Conservation (phyloP, 2,113 vertebrate species). For the Calidris pugnax region DNA sequence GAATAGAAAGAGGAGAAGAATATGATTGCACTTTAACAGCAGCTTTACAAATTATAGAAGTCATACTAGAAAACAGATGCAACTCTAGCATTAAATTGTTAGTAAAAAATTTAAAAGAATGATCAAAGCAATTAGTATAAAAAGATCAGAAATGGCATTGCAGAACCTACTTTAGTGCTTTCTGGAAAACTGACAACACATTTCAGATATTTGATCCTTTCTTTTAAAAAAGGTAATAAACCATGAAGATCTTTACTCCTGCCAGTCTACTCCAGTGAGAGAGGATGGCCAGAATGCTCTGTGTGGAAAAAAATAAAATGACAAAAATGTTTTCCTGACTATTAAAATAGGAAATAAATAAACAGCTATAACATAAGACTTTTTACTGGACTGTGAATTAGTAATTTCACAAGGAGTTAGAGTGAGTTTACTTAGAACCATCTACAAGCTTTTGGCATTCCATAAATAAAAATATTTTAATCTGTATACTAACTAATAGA, state of each 20-base stretch:
- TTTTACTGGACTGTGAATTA: background rate
- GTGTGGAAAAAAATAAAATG: background rate
- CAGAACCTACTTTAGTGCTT: background rate
- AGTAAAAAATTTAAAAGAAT: background rate
- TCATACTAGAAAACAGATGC: background rate
- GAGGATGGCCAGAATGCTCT: rapidly evolving
- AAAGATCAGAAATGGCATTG: background rate
- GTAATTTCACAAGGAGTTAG: background rate
- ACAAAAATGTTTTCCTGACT: background rate
- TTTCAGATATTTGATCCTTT: background rate
- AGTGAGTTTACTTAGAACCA: background rate
- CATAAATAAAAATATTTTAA: background rate
- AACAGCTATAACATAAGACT: background rate
- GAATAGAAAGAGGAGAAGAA: background rate
- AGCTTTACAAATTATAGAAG: background rate
- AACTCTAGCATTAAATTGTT: background rate
- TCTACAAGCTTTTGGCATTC: background rate
- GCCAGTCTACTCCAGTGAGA: background rate
- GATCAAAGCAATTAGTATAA: background rate
- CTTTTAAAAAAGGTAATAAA: background rate
- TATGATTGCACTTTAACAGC: background rate
- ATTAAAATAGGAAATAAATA: background rate
- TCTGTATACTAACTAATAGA: background rate
- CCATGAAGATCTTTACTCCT: background rate
- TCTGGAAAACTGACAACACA: background rate